Conservation (phyloP, 2,797 vertebrate genomes). For the Anolis apletophallus region DNA sequence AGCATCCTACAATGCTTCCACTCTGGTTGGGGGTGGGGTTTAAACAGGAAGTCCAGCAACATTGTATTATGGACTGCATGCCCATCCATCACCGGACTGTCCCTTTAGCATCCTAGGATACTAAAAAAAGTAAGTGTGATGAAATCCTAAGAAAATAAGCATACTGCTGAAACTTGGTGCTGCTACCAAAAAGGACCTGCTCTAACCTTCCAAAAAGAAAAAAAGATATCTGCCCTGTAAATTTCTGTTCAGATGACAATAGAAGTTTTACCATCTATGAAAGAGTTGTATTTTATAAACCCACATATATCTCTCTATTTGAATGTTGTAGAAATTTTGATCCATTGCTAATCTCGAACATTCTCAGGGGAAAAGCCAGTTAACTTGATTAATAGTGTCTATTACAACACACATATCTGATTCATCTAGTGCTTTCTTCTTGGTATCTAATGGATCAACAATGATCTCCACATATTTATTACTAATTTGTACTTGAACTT, state of each 20-base stretch:
- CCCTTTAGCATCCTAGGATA: too few species aligned
- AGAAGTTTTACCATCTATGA: background rate
- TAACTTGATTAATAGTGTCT: slow-evolving; percentile 10
- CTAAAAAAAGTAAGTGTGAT: too few species aligned
- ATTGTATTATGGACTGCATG: too few species aligned
- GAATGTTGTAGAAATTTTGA: background rate
- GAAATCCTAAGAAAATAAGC: too few species aligned
- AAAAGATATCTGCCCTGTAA: background rate
- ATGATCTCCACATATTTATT: background rate
- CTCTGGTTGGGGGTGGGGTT: too few species aligned
- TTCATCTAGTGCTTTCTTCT: background rate
- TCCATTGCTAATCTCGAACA: background rate
- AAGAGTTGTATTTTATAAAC: background rate
- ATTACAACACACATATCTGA: slow-evolving; percentile 4
- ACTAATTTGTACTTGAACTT: background rate
- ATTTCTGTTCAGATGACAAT: background rate
- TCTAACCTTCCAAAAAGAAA: background rate
- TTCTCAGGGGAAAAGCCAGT: background rate
- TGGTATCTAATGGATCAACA: background rate
- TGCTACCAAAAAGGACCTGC: background rate
- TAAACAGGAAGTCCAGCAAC: too few species aligned
- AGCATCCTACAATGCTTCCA: too few species aligned
- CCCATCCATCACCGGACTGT: too few species aligned
- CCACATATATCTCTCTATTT: background rate
- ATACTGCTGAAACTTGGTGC: background rate